Base-by-base conservation (phyloP, 23 tunicate species). In the Diplosoma virens region DNA sequence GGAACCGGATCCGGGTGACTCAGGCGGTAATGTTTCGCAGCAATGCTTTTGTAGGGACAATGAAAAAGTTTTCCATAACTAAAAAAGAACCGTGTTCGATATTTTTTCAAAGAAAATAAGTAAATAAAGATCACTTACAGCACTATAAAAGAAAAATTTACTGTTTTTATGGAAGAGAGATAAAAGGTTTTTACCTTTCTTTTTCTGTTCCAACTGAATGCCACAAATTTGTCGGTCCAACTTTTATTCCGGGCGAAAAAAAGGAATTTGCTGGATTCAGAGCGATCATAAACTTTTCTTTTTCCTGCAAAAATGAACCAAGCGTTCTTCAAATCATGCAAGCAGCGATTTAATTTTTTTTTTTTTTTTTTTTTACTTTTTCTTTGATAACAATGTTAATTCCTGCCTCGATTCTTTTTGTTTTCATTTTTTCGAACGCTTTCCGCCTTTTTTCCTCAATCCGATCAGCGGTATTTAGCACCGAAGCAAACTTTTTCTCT, bases 21-120 rank as follows among this genome's bases (percentile, higher is more conserved):
- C 21, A 58, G 61, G 68, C 78, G 88, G 48, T 82, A 88, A 21
- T 88, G 79, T 50, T 88, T 88, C 28, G 59, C 25, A 16, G 95
- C 95, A 21, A 88, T 69, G 0, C 88, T 88, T 37, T 88, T 88
- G 36, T 46, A 88, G 7, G 75, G 84, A 17, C n/a, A n/a, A n/a
- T n/a, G n/a, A n/a, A n/a, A n/a, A n/a, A n/a, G n/a, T n/a, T n/a
- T n/a, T n/a, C n/a, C n/a, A n/a, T n/a, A n/a, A n/a, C n/a, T n/a
- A n/a, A n/a, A n/a, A n/a, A n/a, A n/a, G n/a, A n/a, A n/a, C n/a
- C n/a, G n/a, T n/a, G n/a, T n/a, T n/a, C n/a, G n/a, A n/a, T n/a
- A n/a, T n/a, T n/a, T n/a, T n/a, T n/a, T n/a, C n/a, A n/a, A n/a
- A n/a, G n/a, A n/a, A n/a, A n/a, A n/a, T n/a, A n/a, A n/a, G n/a